Evolutionary conservation across 2,888 invertebrate species (phyloP), one percentile per base, ranked within the genome.

Genomic region (Osmoderma eremita): DNA sequence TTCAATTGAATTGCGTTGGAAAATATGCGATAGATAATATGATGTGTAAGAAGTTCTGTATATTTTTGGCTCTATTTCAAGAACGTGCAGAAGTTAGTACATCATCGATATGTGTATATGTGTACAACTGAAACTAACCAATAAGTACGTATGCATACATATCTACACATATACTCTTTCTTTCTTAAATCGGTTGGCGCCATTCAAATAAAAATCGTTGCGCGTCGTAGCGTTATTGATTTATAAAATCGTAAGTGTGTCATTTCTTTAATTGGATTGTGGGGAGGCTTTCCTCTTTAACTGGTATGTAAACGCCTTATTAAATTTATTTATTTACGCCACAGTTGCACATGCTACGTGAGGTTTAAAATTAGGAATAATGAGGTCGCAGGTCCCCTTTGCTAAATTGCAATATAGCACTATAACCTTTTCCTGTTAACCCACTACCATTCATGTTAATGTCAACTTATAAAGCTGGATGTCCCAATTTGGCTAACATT

Each of bases 161-260:
- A 24, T 30, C n/a, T n/a, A n/a, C n/a, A n/a, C n/a, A n/a, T n/a
- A n/a, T n/a, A n/a, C n/a, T n/a, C n/a, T n/a, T n/a, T 45, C 45
- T 17, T 18, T 18, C 6, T 45, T 45, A 12, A 45, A 45, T 45
- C 45, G 51, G 50, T 24, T 24, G 50, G 50, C 50, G 50, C 50
- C 50, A 22, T 22, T 22, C 50, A 6, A 50, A 50, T 50, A 50
- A 50, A 50, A 50, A 50, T 24, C 18, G 24, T 24, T 50, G n/a
- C 10, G n/a, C 10, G 50, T 13, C 20, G 50, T 24, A 13, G 24
- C 50, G 10, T 50, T 50, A 50, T 50, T 50, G 50, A 50, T 22
- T 50, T 50, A 50, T 50, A 50, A 50, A 50, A 50, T 50, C 50
- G 22, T 50, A 13, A 50, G 22, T 22, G 13, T 22, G 24, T 22